A percentile compares a stretch with the other conserved stretches of the same genome.
These are phyloP conservation scores for Catharus fuscescens DNA, from an alignment of 2,113 vertebrate genomes.

Conservation along the genomic window DNA sequence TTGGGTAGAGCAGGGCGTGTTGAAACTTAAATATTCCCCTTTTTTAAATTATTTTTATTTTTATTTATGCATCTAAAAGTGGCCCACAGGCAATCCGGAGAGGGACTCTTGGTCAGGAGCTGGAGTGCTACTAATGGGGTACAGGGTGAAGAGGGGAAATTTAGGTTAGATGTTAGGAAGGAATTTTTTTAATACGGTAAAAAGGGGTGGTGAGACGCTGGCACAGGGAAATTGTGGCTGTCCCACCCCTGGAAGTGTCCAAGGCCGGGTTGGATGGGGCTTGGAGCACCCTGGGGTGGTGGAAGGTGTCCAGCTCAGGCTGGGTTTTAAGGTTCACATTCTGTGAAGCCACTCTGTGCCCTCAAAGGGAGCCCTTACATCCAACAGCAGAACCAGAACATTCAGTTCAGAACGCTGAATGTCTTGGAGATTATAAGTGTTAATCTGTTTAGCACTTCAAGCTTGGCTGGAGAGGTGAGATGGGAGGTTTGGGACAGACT, in stretches of 20 bases:
- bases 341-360: accelerated
- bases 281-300: background rate
- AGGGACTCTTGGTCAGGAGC: background rate
- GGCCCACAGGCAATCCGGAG: background rate
- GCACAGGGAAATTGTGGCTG: background rate
- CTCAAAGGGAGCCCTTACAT: background rate
- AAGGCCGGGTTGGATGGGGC: background rate
- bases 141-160: background rate
- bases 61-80: background rate
- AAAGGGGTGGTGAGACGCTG: background rate
- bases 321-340: background rate
- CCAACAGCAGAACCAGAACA: background rate
- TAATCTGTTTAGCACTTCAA: background rate
- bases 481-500: background rate
- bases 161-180: too few relatives aligned
- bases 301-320: background rate
- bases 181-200: background rate
- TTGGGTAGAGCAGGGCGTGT: background rate
- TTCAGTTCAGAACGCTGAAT: background rate
- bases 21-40: background rate
- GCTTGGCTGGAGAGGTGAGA: background rate
- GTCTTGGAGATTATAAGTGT: background rate
- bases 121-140: background rate
- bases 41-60: accelerated
- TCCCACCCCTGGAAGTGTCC: background rate